Base-by-base conservation (phyloP, 2,797 vertebrate species). In the Ptychadena robeensis region DNA sequence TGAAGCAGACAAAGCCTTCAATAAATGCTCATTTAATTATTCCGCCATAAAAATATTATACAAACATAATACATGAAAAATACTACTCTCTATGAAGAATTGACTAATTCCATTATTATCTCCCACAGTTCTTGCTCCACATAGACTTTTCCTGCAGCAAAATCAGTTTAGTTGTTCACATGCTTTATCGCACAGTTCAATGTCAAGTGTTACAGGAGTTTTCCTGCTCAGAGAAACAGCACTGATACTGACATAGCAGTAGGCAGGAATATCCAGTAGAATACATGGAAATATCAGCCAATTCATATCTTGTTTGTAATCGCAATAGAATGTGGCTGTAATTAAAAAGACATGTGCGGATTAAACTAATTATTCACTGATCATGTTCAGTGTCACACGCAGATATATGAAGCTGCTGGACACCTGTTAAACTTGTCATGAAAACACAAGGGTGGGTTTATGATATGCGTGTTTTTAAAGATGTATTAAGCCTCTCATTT, bases 281-380 rank as follows among this genome's bases (percentile, higher is more conserved):
- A 35, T 31, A 63, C 6, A 10, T 30, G 11, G 28, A 70, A 67
- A 76, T 31, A 70, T 70, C 64, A 70, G 65, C 73, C 57, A 65
- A 40, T 38, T 75, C 28, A 7, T 64, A 44, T 44, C 30, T 40
- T n/a, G 38, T 69, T 64, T 70, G 74, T 59, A 77, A 82, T 69
- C n/a, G 35, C n/a, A 82, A 70, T 31, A 63, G 67, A 77, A 63
- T 76, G 66, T 70, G 63, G 40, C 14, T 11, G 35, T 82, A 76
- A 82, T 82, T 38, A 76, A 70, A 70, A 59, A 82, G 12, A 14
- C 65, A 77, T 77, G 66, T 38, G 38, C n/a, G 35, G 14, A 76
- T 63, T 69, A 76, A 59, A 48, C 28, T 64, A 70, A 82, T 70
- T 76, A 75, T 63, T 64, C 53, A 77, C n/a, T 77, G 73, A 48